These are phyloP conservation scores for Leiothrix lutea DNA, from an alignment of 2,113 vertebrate species.

Conservation along the genomic window DNA sequence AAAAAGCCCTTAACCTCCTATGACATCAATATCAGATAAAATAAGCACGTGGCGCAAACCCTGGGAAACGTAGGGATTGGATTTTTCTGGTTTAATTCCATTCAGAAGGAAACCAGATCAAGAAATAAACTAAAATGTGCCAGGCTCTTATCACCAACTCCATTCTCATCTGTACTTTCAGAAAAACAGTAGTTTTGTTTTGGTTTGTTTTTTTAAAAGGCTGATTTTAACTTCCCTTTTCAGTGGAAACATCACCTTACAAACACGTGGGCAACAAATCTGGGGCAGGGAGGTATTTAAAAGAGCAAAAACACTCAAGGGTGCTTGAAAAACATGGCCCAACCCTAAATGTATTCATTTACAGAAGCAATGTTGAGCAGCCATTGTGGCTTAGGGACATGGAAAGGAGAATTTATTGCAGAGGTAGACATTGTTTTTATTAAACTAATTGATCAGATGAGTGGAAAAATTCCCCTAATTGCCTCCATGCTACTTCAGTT, in stretches of 20 bases:
- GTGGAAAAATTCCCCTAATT: background rate
- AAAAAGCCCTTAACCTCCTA: background rate
- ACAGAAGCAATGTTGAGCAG: background rate
- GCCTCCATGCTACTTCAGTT: background rate
- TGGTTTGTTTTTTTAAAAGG: background rate
- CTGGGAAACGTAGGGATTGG: rapidly evolving
- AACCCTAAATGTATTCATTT: background rate
- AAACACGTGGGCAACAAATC: background rate
- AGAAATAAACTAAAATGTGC: background rate
- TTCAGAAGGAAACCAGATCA: background rate
- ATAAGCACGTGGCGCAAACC: background rate
- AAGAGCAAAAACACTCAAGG: background rate
- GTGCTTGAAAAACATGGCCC: background rate
- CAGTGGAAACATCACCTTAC: background rate
- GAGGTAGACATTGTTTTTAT: background rate
- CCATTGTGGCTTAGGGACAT: rapidly evolving
- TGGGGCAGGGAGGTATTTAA: background rate
- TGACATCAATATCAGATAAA: background rate
- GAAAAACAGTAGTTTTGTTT: background rate
- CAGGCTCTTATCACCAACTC: background rate
- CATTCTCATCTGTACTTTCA: background rate
- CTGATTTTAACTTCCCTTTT: background rate
- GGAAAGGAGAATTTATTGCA: background rate
- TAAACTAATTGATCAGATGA: background rate
- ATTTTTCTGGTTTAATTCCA: background rate